A percentile compares a stretch with the other conserved stretches of the same genome.
phyloP scores from a whole-genome alignment of 2,888 invertebrate genomes.

The Mythimna impura region DNA sequence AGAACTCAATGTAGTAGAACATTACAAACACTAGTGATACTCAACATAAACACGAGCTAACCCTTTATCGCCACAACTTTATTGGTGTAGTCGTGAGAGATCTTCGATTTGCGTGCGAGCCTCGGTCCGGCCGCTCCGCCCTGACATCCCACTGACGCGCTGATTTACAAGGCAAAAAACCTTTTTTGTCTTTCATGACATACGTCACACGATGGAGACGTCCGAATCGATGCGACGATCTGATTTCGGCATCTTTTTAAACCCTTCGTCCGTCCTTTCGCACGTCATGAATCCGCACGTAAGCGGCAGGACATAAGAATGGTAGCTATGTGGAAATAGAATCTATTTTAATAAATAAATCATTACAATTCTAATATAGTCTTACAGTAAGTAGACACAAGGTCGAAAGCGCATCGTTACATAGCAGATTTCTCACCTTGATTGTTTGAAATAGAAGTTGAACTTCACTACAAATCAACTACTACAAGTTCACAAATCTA shows the following conservation, averaged over 20 bases:
- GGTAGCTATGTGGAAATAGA: slow-evolving; percentile 57
- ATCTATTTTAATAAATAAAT: slow-evolving; percentile 50
- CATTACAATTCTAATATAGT: slow-evolving; percentile 25
- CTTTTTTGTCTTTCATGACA: slow-evolving; percentile 80
- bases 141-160: slow-evolving; percentile 76
- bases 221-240: slow-evolving; percentile 77
- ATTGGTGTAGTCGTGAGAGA: slow-evolving; percentile 68
- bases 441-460: slow-evolving; percentile 61
- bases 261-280: slow-evolving; percentile 76
- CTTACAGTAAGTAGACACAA: slow-evolving; percentile 27
- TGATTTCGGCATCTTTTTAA: slow-evolving; percentile 87
- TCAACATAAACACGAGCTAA: slow-evolving; percentile 35
- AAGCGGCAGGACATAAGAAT: slow-evolving; percentile 64
- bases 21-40: slow-evolving; percentile 32
- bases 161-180: slow-evolving; percentile 85
- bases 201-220: slow-evolving; percentile 84
- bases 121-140: slow-evolving; percentile 54
- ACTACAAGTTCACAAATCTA: slow-evolving; percentile 60
- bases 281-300: slow-evolving; percentile 70
- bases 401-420: slow-evolving; percentile 28
- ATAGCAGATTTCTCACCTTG: slow-evolving; percentile 43
- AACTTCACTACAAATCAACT: slow-evolving; percentile 61
- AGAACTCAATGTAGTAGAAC: slow-evolving; percentile 37
- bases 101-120: slow-evolving; percentile 78
- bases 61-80: slow-evolving; percentile 66